A percentile compares a stretch with the other conserved stretches of the same genome.
phyloP scores from a whole-genome alignment of 2,888 invertebrate genomes.

The Catocala fraxini region DNA sequence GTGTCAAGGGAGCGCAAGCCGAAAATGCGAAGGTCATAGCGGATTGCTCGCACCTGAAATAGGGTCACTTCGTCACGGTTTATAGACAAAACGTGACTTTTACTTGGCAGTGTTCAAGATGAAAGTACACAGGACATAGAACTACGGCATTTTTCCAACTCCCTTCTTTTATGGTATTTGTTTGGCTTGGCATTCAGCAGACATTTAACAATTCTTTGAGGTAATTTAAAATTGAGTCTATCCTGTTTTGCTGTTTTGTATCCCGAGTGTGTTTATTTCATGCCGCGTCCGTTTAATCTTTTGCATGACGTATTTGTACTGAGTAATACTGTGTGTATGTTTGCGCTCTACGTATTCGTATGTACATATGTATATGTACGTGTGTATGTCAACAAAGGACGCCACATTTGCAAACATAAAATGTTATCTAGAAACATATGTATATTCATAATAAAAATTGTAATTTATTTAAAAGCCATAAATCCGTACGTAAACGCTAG shows the following conservation, averaged over 20 bases:
- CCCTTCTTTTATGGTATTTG: constrained; percentile 55
- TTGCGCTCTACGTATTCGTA: no score
- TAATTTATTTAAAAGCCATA: neutral
- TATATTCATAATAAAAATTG: no score
- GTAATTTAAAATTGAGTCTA: constrained; percentile 31
- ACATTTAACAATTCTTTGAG: constrained; percentile 31
- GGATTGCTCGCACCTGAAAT: constrained; percentile 80
- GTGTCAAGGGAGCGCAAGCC: constrained; percentile 67
- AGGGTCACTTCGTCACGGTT: constrained; percentile 77
- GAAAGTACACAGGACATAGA: constrained; percentile 37
- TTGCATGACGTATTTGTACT: constrained; percentile 11
- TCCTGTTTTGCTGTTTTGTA: constrained; percentile 23
- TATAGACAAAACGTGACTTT: constrained; percentile 77
- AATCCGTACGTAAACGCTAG: neutral
- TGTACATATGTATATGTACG: no score
- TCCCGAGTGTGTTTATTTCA: constrained; percentile 26
- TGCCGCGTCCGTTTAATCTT: constrained; percentile 9
- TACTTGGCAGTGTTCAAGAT: constrained; percentile 70
- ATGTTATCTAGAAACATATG: no score
- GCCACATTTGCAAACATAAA: no score
- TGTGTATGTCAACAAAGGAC: no score
- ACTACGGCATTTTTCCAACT: constrained; percentile 39
- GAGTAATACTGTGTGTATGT: no score
- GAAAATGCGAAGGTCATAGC: constrained; percentile 81
- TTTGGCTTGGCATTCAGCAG: constrained; percentile 46